Percentiles rank a stretch among this genome's conserved stretches.
These are phyloP conservation scores for Cheilosia grossa DNA, from an alignment of 2,888 invertebrate species.

Conservation along the genomic window DNA sequence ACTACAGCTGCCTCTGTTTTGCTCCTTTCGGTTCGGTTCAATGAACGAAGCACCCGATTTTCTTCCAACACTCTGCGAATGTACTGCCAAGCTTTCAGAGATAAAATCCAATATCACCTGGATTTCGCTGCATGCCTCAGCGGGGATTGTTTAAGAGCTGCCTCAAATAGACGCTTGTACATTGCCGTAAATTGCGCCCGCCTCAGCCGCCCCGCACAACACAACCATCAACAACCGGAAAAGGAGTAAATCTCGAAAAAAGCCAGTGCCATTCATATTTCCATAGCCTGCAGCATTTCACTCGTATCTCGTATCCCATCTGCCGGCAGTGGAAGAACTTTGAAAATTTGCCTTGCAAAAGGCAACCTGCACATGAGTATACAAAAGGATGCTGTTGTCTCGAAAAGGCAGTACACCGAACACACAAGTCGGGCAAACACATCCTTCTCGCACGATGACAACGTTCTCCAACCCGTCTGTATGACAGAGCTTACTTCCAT, in stretches of 20 bases:
- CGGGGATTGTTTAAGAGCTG: slow-evolving; percentile 48
- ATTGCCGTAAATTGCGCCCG: background rate
- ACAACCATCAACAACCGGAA: slow-evolving; percentile 62
- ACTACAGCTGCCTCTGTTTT: background rate
- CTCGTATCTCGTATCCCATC: slow-evolving; percentile 43
- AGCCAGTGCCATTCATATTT: slow-evolving; percentile 64
- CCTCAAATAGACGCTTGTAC: slow-evolving; percentile 21
- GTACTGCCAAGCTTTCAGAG: slow-evolving; percentile 32
- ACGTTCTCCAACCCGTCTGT: slow-evolving; percentile 4
- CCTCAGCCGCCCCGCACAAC: background rate
- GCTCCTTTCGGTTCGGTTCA: slow-evolving; percentile 21
- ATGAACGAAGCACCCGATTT: slow-evolving; percentile 44
- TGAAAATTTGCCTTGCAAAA: slow-evolving; percentile 55
- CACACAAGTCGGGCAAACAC: slow-evolving; percentile 54
- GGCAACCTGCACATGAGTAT: slow-evolving; percentile 36
- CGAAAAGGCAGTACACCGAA: slow-evolving; percentile 4
- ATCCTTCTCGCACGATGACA: slow-evolving; percentile 58
- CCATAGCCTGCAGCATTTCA: slow-evolving; percentile 45
- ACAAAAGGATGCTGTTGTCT: slow-evolving; percentile 1
- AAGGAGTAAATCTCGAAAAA: slow-evolving; percentile 64
- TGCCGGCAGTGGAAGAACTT: slow-evolving; percentile 65
- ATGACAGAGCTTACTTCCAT: slow-evolving; percentile 57
- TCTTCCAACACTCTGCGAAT: slow-evolving; percentile 34
- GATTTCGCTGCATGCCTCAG: slow-evolving; percentile 21
- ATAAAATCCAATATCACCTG: slow-evolving; percentile 49